Evolutionary conservation across 2,113 vertebrate species (phyloP), one percentile per base, ranked within the genome.

Genomic region (Pachyramphus minor): DNA sequence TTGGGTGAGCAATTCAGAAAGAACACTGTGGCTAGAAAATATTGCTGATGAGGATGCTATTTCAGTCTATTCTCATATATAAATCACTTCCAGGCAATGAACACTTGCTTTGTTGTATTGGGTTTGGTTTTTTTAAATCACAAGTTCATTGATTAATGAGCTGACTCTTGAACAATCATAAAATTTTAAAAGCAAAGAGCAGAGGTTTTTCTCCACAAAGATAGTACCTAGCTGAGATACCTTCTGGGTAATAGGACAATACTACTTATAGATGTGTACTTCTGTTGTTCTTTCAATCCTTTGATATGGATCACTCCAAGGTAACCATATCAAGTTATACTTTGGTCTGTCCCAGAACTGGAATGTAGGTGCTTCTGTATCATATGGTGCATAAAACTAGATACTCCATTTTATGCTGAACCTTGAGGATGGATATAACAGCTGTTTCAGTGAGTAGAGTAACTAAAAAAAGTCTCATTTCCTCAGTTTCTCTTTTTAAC

Each of bases 401-500:
- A 17, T 33, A 24, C 9, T 11, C 23, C 16, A 27, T 83, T 94
- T 73, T n/a, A 37, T 58, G n/a, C 59, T 55, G n/a, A 55, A 58
- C 74, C 72, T 33, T 47, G 49, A 64, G 39, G 55, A 75, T 91
- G 69, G 44, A 37, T 80, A 28, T 11, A 88, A 58, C 81, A 91
- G 66, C 80, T 96, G 93, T 93, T 73, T 84, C 73, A 78, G 60
- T 50, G 84, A 91, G 69, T 17, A 59, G 68, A 84, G 59, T 62
- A 63, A 56, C 63, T 84, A 60, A 80, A 60, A 64, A 64, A 84
- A 71, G 74, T 50, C 60, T 75, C 33, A 87, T 81, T 96, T 96
- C 95, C 95, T 93, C 42, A 28, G 55, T 92, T 95, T 94, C 76
- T 90, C 93, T 74, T 81, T 82, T 85, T 75, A 92, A 59, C 71